phyloP scores from a whole-genome alignment of 2,888 invertebrate species.

The Tribolium freemani region DNA sequence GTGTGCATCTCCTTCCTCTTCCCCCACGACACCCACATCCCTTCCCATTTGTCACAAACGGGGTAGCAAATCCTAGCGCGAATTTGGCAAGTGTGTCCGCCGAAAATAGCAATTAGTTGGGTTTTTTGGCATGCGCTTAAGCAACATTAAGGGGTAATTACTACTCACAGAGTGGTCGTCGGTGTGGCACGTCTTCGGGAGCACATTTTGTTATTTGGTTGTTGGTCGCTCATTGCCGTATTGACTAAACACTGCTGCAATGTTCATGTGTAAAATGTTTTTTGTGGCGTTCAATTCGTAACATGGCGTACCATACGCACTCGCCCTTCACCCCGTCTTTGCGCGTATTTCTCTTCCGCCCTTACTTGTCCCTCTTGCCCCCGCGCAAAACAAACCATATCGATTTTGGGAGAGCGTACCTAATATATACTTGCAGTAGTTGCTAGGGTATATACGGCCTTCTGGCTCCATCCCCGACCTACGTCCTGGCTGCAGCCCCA shows the following conservation, averaged over 20 bases:
- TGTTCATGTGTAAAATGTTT: constrained; percentile 65
- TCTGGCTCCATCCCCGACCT: constrained; percentile 52
- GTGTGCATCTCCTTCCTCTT: constrained; percentile 52
- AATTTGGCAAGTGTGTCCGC: constrained; percentile 54
- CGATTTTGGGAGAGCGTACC: constrained; percentile 68
- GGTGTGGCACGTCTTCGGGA: constrained; percentile 18
- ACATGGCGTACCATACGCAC: constrained; percentile 67
- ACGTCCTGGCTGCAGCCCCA: constrained; percentile 52
- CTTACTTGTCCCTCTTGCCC: constrained; percentile 51
- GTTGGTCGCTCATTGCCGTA: constrained; percentile 49
- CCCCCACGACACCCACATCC: constrained; percentile 45
- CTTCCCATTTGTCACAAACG: constrained; percentile 52
- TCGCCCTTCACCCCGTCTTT: constrained; percentile 58
- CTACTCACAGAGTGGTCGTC: neutral
- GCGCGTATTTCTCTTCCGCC: constrained; percentile 54
- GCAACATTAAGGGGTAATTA: neutral
- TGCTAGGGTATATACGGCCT: constrained; percentile 62
- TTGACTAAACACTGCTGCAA: constrained; percentile 64
- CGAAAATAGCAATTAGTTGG: constrained; percentile 54
- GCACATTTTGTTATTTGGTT: constrained; percentile 24
- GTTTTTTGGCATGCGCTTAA: constrained; percentile 10
- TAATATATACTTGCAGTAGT: constrained; percentile 66
- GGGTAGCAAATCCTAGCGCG: constrained; percentile 55
- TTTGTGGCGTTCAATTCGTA: constrained; percentile 65
- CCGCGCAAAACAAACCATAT: constrained; percentile 69